Conservation (phyloP, 2,797 vertebrate genomes). For the Coccyzus lansbergi region DNA sequence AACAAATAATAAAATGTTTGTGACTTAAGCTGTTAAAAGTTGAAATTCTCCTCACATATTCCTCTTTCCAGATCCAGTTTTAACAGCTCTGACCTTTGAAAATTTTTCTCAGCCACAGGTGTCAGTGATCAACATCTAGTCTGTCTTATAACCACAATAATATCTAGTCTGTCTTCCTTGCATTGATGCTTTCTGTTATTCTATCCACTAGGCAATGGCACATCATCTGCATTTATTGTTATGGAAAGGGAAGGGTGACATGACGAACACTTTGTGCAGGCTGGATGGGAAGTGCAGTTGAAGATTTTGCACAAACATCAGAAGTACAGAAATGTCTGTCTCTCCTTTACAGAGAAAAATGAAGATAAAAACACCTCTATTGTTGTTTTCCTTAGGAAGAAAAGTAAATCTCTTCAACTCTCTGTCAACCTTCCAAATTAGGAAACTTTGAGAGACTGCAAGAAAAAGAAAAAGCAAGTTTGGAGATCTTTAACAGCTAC, state of each 20-base stretch:
- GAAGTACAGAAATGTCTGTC: neutral
- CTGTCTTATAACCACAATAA: neutral
- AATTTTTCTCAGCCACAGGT: neutral
- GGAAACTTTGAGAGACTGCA: neutral
- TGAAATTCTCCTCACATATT: neutral
- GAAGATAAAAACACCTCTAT: neutral
- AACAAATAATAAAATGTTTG: neutral
- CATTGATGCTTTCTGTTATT: conserved; percentile 36
- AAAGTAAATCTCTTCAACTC: neutral
- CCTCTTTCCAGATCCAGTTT: neutral
- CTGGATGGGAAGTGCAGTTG: neutral
- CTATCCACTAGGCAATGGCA: neutral
- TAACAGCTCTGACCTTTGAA: neutral
- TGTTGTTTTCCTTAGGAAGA: neutral
- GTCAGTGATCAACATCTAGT: neutral
- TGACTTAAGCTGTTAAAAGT: neutral
- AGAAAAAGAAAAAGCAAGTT: conserved; percentile 22
- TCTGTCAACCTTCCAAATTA: conserved; percentile 2
- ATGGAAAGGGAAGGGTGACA: neutral
- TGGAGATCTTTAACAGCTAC: conserved; percentile 18
- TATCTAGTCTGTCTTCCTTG: neutral
- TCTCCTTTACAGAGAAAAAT: neutral
- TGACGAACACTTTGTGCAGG: conserved; percentile 15
- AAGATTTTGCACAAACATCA: neutral
- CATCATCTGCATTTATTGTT: conserved; percentile 9